These are phyloP conservation scores for Okamejei kenojei DNA, from an alignment of 2,797 vertebrate genomes.

Conservation along the genomic window DNA sequence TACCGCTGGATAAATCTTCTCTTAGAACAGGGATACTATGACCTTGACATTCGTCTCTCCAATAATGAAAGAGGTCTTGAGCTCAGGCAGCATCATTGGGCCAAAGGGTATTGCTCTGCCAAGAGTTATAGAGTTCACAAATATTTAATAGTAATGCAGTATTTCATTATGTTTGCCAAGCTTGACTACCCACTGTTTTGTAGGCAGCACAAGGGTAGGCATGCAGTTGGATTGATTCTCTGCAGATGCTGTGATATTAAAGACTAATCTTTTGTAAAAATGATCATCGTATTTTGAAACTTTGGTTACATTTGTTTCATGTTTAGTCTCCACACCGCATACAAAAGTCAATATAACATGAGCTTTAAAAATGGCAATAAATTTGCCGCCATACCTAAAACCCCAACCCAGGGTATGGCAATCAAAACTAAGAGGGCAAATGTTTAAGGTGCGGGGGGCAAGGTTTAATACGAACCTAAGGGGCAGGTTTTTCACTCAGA, in stretches of 20 bases:
- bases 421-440: too few species aligned
- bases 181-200: background rate
- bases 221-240: background rate
- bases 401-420: too few species aligned
- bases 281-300: background rate
- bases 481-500: too few species aligned
- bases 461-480: too few species aligned
- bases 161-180: background rate
- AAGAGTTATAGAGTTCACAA: constrained; percentile 19
- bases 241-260: background rate
- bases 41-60: constrained; percentile 14
- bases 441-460: too few species aligned
- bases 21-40: background rate
- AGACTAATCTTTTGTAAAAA: background rate
- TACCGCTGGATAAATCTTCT: constrained; percentile 5
- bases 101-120: background rate
- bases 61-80: constrained; percentile 14
- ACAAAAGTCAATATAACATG: background rate
- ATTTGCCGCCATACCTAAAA: background rate
- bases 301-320: background rate
- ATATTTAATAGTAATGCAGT: constrained; percentile 3
- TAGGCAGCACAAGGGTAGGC: background rate
- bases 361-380: background rate
- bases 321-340: background rate
- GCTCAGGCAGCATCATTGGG: background rate